Conservation (phyloP, 2,113 vertebrate species). For the Tor tambroides region DNA sequence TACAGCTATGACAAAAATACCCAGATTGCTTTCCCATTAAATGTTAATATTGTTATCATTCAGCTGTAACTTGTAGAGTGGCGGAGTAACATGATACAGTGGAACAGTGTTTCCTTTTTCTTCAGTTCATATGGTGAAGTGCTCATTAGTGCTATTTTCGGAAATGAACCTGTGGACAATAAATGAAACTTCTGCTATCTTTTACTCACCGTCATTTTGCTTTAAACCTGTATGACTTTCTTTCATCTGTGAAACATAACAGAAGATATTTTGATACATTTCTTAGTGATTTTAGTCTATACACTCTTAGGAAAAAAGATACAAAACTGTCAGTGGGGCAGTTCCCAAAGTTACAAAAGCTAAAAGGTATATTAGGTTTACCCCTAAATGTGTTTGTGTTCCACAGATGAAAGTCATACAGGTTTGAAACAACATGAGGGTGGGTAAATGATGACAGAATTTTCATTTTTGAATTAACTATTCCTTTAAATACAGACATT, state of each 20-base stretch:
- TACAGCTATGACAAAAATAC: conserved; percentile 6
- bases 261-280: neutral
- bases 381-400: too few relatives aligned
- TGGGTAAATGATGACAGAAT: too few relatives aligned
- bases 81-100: neutral
- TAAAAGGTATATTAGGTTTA: too few relatives aligned
- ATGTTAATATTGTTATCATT: conserved; percentile 8
- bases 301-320: too few relatives aligned
- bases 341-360: too few relatives aligned
- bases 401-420: too few relatives aligned
- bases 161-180: neutral
- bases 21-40: conserved; percentile 9
- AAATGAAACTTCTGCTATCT: neutral
- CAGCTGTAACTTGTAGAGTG: neutral
- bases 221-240: too few relatives aligned
- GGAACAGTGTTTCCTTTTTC: neutral
- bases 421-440: too few relatives aligned
- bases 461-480: neutral
- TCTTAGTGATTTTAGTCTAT: neutral
- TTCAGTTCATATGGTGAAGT: neutral
- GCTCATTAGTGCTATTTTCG: neutral
- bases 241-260: neutral
- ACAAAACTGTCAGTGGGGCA: too few relatives aligned
- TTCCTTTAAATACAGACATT: neutral
- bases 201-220: neutral